Base-by-base conservation (phyloP, 2,113 vertebrate species). In the Bungarus multicinctus region DNA sequence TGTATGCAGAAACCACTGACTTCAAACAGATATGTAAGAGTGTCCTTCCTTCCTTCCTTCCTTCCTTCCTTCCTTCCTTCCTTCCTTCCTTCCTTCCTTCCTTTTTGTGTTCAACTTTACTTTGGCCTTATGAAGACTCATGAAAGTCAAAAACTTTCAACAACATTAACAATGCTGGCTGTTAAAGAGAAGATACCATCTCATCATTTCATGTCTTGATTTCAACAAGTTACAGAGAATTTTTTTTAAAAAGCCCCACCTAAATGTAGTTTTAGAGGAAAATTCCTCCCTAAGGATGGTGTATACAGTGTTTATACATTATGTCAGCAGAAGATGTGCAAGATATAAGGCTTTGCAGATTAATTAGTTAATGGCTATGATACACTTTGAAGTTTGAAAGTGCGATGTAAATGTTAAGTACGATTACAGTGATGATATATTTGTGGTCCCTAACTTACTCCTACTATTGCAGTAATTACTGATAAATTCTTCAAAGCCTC, bases 341-440 rank as follows among this genome's bases (percentile, higher is more conserved):
- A 95, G 93, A 94, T 95, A 94, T n/a, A 92, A 92, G 58, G 93
- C 14, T 60, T 91, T 93, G 93, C 89, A 89, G 93, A 94, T 94
- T 95, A 96, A 97, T 97, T 96, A 95, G 94, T 93, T 96, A 96
- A 97, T 93, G 94, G 92, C 95, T 95, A 94, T 25, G 89, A 93
- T 85, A 90, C 5, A 6, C 95, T 97, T 97, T 95, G 95, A 96
- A 95, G 95, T 96, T 88, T 60, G 89, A 92, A 88, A 94, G 92
- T 86, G 89, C 55, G 53, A 93, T 94, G 74, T 92, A 92, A 90
- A 30, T 6, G 4, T 90, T 95, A 93, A 93, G 45, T 88, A 27
- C 92, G 95, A 95, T 97, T 95, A 88, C 90, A 93, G 60, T 27
- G 94, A 93, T 95, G 94, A 94, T 92, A 93, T 23, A 64, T 94